Percentiles rank a stretch among this genome's conserved stretches.
Evolutionary conservation across 2,888 invertebrate species (phyloP).

Genomic region (Dryadula phaetusa): DNA sequence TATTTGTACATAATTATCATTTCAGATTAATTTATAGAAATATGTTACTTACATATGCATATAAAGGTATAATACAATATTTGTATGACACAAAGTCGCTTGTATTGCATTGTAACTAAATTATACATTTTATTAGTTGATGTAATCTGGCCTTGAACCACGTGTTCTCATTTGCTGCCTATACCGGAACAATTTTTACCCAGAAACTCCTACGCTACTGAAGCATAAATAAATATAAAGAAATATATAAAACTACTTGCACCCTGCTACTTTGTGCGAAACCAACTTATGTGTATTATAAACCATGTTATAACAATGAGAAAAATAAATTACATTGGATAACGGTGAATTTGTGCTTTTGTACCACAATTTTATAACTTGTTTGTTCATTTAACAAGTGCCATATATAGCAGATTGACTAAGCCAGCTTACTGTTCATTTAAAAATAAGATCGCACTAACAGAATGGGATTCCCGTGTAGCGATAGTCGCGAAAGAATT

Average conservation of each 20-base stretch:
- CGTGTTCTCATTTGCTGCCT: conserved; percentile 38
- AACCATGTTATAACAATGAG: not conserved
- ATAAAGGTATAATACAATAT: not conserved
- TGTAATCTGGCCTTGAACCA: conserved; percentile 44
- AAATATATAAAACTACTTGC: conserved; percentile 13
- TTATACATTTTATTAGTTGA: conserved; percentile 31
- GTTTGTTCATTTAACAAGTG: too few relatives aligned
- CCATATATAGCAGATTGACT: too few relatives aligned
- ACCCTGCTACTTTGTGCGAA: not conserved
- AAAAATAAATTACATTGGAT: not conserved
- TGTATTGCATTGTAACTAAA: conserved; percentile 31
- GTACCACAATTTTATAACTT: too few relatives aligned
- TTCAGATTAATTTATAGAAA: not conserved
- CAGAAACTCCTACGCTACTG: conserved; percentile 47
- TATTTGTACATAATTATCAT: not conserved
- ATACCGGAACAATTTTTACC: conserved; percentile 49
- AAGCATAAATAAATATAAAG: conserved; percentile 32
- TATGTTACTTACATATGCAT: not conserved
- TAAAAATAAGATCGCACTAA: too few relatives aligned
- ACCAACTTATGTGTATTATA: too few relatives aligned
- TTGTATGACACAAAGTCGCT: not conserved
- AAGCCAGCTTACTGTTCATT: too few relatives aligned
- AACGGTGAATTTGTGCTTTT: too few relatives aligned
- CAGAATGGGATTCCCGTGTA: too few relatives aligned
- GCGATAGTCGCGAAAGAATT: not conserved